phyloP scores from a whole-genome alignment of 2,888 invertebrate species.

The Ormyrus rosae region DNA sequence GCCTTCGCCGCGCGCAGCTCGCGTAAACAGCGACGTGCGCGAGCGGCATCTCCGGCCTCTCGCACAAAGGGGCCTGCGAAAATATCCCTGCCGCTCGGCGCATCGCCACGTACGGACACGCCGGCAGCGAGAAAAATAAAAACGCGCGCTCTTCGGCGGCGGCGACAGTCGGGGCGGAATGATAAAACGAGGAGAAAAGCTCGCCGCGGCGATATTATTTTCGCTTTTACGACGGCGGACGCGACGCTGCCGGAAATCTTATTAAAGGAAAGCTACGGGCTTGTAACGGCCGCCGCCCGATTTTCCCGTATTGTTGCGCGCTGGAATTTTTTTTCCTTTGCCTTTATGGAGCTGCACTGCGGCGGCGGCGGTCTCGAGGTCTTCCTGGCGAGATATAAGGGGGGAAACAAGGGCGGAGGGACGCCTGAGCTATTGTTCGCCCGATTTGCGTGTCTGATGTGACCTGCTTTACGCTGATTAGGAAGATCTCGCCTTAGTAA shows the following conservation, averaged over 20 bases:
- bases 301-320: neutral
- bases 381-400: neutral
- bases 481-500: too few relatives aligned
- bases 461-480: too few relatives aligned
- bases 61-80: neutral
- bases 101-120: neutral
- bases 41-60: neutral
- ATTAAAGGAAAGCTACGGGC: slow-evolving; percentile 23
- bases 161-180: neutral
- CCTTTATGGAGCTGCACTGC: neutral
- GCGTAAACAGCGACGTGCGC: neutral
- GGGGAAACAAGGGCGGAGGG: neutral
- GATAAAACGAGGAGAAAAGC: neutral
- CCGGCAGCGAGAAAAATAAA: neutral
- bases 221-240: slow-evolving; percentile 33
- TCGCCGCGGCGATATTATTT: slow-evolving; percentile 33
- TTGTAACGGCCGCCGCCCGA: slow-evolving; percentile 5
- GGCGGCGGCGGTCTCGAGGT: neutral
- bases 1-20: neutral
- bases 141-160: neutral
- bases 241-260: slow-evolving; percentile 20
- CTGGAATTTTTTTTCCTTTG: neutral
- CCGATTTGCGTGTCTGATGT: too few relatives aligned
- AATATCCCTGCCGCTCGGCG: neutral
- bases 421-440: too few relatives aligned